Evolutionary conservation across 2,888 invertebrate genomes (phyloP).

Genomic region (Nephrotoma guestfalica): DNA sequence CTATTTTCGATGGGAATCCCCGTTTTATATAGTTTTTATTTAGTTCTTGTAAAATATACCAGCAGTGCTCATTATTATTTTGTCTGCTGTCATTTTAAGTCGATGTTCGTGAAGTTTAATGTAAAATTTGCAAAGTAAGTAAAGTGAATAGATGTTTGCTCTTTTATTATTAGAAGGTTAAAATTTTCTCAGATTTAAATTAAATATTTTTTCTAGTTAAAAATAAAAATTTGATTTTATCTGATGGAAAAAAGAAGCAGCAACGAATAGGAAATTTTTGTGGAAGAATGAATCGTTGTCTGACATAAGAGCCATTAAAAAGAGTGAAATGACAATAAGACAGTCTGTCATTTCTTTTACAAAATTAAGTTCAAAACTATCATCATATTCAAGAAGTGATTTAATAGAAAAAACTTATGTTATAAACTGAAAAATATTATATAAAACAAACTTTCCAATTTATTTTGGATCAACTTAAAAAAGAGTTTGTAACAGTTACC

Average conservation of each 20-base stretch:
- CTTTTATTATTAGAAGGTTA: background rate
- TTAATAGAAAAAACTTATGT: background rate
- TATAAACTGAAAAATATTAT: slow-evolving; percentile 8
- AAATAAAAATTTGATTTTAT: too few relatives aligned
- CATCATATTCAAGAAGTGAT: too few relatives aligned
- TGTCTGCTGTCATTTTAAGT: background rate
- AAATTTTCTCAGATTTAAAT: background rate
- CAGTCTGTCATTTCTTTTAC: too few relatives aligned
- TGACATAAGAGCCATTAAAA: too few relatives aligned
- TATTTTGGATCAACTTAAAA: background rate
- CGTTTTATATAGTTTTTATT: background rate
- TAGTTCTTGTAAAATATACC: background rate
- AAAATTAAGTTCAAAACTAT: too few relatives aligned
- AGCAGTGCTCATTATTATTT: background rate
- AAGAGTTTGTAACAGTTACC: background rate
- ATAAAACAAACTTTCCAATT: background rate
- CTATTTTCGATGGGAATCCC: background rate
- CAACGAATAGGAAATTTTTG: background rate
- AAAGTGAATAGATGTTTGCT: too few relatives aligned
- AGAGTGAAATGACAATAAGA: too few relatives aligned
- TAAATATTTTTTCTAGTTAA: background rate
- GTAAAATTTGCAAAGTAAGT: background rate
- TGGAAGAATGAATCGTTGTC: background rate
- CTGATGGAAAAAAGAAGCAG: too few relatives aligned
- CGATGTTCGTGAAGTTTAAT: background rate